Base-by-base conservation (phyloP, 2,113 vertebrate genomes). In the Monarcha castaneiventris region DNA sequence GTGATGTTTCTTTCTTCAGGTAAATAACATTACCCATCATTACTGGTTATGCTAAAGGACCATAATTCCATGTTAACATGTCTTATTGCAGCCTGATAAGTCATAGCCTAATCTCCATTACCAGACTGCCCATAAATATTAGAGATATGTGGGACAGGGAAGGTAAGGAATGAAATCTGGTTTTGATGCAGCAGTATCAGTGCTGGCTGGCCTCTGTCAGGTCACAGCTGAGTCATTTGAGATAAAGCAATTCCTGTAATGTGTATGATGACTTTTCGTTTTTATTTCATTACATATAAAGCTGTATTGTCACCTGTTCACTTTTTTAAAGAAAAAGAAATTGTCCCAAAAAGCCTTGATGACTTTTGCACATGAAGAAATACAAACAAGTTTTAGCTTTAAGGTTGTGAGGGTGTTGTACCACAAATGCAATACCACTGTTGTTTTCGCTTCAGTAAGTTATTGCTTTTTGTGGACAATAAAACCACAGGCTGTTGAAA, bases 11-110 rank as follows among this genome's bases (percentile, higher is more conserved):
- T 91, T 94, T 94, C 91, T 93, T 88, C 91, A 96, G 96, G 92
- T 96, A 96, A 94, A 96, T 97, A 96, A 93, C 94, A 93, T 95
- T 94, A 88, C 87, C 85, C 51, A 68, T 96, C 79, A 67, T 91
- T 95, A 95, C 54, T 87, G 72, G 87, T 71, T 84, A 67, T 85
- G 74, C 93, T 95, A 88, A 95, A 95, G 72, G 88, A 66, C 89
- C 86, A 71, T 95, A 86, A 84, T 96, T 94, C 92, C 79, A 76
- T 89, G 85, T 93, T 91, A 91, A 93, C 90, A 26, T 69, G 92
- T 83, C 87, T 89, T 96, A 91, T 71, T 88, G 75, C 69, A 91
- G 93, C 69, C 75, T 79, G 89, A 55, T 96, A 96, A 96, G 87
- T 91, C 95, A 69, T 25, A 56, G 91, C 77, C 81, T 89, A 81